Percentiles rank a stretch among this genome's conserved stretches.
phyloP scores from a whole-genome alignment of 2,113 vertebrate genomes.

The Daubentonia madagascariensis region DNA sequence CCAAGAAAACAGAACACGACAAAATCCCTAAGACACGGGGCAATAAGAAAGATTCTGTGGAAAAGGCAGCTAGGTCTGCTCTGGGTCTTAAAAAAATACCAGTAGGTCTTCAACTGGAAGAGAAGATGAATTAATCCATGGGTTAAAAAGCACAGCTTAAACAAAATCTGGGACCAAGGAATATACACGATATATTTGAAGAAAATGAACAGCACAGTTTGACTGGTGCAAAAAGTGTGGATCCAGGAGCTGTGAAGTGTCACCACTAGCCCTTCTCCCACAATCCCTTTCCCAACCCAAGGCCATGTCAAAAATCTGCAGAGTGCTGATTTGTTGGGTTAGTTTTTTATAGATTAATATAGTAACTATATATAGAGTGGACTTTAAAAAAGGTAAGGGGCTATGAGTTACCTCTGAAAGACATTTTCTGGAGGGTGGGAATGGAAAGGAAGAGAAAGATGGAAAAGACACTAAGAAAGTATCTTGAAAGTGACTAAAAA shows the following conservation, averaged over 20 bases:
- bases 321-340: neutral
- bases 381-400: neutral
- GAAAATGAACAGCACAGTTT: neutral
- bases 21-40: neutral
- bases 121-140: neutral
- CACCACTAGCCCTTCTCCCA: neutral
- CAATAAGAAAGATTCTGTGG: neutral
- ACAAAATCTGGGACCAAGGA: neutral
- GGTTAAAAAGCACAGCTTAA: neutral
- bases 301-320: neutral
- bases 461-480: neutral
- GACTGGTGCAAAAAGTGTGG: neutral
- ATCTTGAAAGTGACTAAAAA: neutral
- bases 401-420: neutral
- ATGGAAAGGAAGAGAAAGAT: neutral
- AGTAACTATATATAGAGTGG: neutral
- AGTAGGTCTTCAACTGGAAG: neutral
- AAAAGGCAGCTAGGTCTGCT: neutral
- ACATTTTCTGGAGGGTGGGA: neutral
- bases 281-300: neutral
- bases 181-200: fast-evolving
- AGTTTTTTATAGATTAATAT: neutral
- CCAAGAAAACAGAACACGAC: neutral
- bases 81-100: neutral
- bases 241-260: neutral